Evolutionary conservation across 2,888 invertebrate species (phyloP), one percentile per base, ranked within the genome.

Genomic region (Zygogramma bicolorata): DNA sequence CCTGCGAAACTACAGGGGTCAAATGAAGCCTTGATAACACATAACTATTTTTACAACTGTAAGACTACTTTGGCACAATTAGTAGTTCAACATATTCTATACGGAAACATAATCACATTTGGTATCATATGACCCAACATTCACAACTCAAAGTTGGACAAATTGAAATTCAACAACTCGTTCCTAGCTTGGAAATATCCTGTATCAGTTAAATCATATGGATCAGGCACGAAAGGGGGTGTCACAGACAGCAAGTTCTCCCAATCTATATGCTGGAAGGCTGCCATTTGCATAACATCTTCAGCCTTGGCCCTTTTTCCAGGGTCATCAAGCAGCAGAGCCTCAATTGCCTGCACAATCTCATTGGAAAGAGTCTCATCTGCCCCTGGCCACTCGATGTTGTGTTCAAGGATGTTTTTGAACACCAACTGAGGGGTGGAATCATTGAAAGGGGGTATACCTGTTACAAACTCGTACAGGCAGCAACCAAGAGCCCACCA

Each of bases 401-500:
- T 91, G 40, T 83, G 79, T 2, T 88, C 88, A 8, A 98, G 88
- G 85, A 98, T 98, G 87, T 98, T 97, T 74, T 93, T 91, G 88
- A 98, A 98, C 59, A 98, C 97, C 79, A 93, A 92, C 84, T 97
- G 95, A 1, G 96, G 94, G 7, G 96, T 95, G 81, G 95, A 94
- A 86, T 98, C 98, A 83, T 97, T 97, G 87, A 98, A 98, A 0
- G 98, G 98, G 0, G 97, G 95, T 68, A 97, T 91, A 5, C 98
- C 98, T 0, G 97, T 97, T 87, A 97, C 93, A 86, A 98, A 98
- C 87, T 98, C 98, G 84, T 95, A 98, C 18, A 97, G 90, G 85
- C 98, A 98, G 1, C 98, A 96, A 1, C 98, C 98, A 34, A 98
- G 86, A 0, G 98, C 95, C 98, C 98, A 98, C 97, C 97, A 98